These are phyloP conservation scores for Crambe crambe DNA, from an alignment of 37 sponge, comb jelly and placozoan genomes.

Conservation along the genomic window DNA sequence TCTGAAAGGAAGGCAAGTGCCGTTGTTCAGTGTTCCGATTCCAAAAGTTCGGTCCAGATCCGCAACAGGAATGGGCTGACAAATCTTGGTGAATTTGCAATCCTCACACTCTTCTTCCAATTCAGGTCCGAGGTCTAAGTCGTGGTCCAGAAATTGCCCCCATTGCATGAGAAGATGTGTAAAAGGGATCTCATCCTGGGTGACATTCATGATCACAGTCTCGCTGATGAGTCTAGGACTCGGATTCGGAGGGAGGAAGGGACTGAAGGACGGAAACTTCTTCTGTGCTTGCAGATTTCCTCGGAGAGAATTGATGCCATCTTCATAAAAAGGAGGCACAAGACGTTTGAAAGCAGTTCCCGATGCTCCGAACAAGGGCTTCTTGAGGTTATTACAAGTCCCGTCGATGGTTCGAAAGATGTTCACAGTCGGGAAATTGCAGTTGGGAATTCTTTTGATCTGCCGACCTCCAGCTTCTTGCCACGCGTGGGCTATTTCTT, in stretches of 20 bases:
- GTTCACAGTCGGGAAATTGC: conserved; percentile 28
- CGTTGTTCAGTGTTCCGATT: conserved; percentile 32
- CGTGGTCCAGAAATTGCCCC: conserved; percentile 97
- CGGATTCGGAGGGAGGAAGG: conserved; percentile 70
- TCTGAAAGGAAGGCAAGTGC: conserved; percentile 59
- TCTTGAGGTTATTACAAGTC: conserved; percentile 83
- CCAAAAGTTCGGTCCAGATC: conserved; percentile 50
- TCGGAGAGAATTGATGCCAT: conserved; percentile 58
- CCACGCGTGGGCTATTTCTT: conserved; percentile 35
- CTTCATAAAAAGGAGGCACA: conserved; percentile 77
- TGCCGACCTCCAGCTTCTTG: conserved; percentile 19
- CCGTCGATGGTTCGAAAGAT: conserved; percentile 71
- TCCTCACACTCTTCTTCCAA: conserved; percentile 53
- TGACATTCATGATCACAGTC: conserved; percentile 24
- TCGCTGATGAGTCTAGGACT: conserved; percentile 59
- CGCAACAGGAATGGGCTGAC: conserved; percentile 53
- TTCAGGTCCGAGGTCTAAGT: conserved; percentile 60
- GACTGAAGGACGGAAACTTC: conserved; percentile 8
- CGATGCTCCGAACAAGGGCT: conserved; percentile 71
- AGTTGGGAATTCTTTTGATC: not conserved
- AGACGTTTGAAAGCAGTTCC: conserved; percentile 63
- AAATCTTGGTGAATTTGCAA: conserved; percentile 43
- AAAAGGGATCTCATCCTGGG: conserved; percentile 41
- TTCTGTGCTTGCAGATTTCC: conserved; percentile 25
- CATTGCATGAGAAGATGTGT: conserved; percentile 94